A percentile compares a stretch with the other conserved stretches of the same genome.
Evolutionary conservation across 2,113 vertebrate species (phyloP).

Genomic region (Pterocles orientalis): DNA sequence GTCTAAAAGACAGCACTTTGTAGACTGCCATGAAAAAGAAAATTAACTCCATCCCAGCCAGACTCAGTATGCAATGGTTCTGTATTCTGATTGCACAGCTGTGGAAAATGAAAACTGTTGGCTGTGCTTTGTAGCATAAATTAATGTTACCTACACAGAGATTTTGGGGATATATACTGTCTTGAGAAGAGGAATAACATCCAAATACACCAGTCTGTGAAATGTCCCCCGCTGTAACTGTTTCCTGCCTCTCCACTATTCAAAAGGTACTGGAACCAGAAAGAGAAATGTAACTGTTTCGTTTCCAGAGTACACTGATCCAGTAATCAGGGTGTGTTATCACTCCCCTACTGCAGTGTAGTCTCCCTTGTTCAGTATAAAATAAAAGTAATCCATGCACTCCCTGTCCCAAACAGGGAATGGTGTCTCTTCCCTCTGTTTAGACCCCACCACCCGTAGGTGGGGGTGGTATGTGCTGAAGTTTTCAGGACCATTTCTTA

Average conservation of each 20-base stretch:
- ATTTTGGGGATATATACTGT: neutral
- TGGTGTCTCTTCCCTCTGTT: neutral
- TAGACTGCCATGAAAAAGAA: neutral
- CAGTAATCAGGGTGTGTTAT: neutral
- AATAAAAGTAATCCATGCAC: neutral
- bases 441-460: neutral
- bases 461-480: neutral
- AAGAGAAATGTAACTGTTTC: neutral
- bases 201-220: neutral
- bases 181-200: neutral
- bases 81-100: neutral
- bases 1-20: neutral
- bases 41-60: neutral
- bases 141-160: neutral
- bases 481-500: neutral
- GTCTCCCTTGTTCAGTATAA: neutral
- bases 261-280: neutral
- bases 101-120: neutral
- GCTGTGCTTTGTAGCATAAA: neutral
- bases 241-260: neutral
- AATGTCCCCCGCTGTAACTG: neutral
- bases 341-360: neutral
- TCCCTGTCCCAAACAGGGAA: neutral
- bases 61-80: neutral
- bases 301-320: neutral